Percentiles rank a stretch among this genome's conserved stretches.
Evolutionary conservation across 2,113 vertebrate genomes (phyloP).

Genomic region (Brachypodius melanocephalos): DNA sequence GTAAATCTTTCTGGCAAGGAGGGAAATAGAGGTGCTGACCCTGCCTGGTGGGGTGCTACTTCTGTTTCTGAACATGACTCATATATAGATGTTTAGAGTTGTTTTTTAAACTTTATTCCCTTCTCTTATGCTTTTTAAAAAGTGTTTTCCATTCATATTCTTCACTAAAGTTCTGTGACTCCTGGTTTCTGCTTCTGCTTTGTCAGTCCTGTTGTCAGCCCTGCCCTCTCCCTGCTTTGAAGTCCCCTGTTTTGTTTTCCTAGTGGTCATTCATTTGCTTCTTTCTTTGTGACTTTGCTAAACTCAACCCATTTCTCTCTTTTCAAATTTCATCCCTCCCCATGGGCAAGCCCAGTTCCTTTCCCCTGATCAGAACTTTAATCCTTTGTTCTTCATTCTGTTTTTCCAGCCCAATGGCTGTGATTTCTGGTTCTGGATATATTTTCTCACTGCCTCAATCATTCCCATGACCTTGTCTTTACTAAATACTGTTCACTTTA

Average conservation of each 20-base stretch:
- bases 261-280: not conserved
- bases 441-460: constrained; percentile 13
- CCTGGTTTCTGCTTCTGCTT: not conserved
- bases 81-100: not conserved
- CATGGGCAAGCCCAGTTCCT: not conserved
- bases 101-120: not conserved
- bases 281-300: not conserved
- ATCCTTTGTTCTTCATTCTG: not conserved
- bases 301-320: not conserved
- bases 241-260: not conserved
- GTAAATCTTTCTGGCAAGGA: not conserved
- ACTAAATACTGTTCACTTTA: constrained; percentile 48
- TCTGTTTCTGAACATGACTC: not conserved
- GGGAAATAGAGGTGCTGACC: not conserved
- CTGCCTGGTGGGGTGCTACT: not conserved
- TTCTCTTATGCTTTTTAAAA: not conserved
- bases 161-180: not conserved
- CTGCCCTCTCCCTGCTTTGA: not conserved
- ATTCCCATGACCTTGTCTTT: constrained; percentile 54
- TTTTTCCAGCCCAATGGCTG: not conserved
- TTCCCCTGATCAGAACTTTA: not conserved
- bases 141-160: not conserved
- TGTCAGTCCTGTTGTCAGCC: not conserved
- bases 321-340: not conserved
- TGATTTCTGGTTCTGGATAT: constrained; percentile 7